Conservation (phyloP, 2,113 vertebrate species). For the Takifugu bimaculatus region DNA sequence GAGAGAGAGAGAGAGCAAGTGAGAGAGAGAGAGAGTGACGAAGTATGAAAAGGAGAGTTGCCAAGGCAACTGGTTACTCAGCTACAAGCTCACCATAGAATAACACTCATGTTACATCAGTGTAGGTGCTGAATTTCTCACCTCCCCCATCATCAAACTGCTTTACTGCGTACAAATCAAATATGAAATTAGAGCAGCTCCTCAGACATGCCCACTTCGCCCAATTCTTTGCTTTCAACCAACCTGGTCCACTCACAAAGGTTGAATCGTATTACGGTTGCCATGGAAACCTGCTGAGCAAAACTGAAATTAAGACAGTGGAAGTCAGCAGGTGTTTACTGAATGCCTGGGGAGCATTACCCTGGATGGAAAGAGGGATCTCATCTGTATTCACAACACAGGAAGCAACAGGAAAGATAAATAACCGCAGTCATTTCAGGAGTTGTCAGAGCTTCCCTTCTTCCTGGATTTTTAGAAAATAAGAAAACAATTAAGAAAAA, state of each 20-base stretch:
- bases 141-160: constrained; percentile 30
- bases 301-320: constrained; percentile 55
- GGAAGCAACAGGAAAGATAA: constrained; percentile 48
- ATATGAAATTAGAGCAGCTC: constrained; percentile 7
- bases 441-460: constrained; percentile 21
- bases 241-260: constrained; percentile 31
- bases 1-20: constrained; percentile 32
- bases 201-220: no score
- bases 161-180: constrained; percentile 5
- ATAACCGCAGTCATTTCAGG: constrained; percentile 38
- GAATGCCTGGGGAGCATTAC: constrained; percentile 52
- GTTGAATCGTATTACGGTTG: constrained; percentile 62
- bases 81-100: constrained; percentile 57
- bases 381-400: constrained; percentile 60
- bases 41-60: constrained; percentile 43
- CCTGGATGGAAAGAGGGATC: constrained; percentile 58
- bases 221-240: constrained; percentile 26
- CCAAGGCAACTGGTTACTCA: constrained; percentile 70
- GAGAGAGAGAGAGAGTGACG: constrained; percentile 9
- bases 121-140: constrained; percentile 45
- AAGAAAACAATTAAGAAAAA: no score
- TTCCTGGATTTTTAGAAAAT: constrained; percentile 47
- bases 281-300: constrained; percentile 60
- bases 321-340: constrained; percentile 32
- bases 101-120: constrained; percentile 58